These are phyloP conservation scores for Thera britannica DNA, from an alignment of 2,888 invertebrate species.

Conservation along the genomic window DNA sequence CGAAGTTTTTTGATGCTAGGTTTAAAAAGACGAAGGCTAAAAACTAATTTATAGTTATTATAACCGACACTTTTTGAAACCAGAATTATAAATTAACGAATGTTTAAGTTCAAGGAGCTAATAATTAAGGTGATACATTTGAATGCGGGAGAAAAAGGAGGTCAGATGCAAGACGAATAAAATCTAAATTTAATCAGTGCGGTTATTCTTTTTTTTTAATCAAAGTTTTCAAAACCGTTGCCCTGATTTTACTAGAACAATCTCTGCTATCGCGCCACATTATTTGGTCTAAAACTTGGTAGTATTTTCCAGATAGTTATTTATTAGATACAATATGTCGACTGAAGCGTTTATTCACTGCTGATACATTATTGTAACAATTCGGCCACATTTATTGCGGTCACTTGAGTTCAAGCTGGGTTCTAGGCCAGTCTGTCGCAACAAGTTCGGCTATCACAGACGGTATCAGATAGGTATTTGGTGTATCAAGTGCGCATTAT, in stretches of 20 bases:
- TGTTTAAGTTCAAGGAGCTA: slow-evolving; percentile 14
- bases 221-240: background rate
- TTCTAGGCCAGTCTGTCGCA: slow-evolving; percentile 80
- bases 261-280: background rate
- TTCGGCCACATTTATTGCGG: slow-evolving; percentile 69
- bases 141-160: background rate
- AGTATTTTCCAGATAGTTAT: background rate
- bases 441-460: slow-evolving; percentile 62
- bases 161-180: background rate
- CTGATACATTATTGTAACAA: slow-evolving; percentile 56
- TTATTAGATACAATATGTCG: background rate
- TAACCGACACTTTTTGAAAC: no score
- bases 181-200: background rate
- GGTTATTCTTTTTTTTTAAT: background rate
- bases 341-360: slow-evolving; percentile 27
- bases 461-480: slow-evolving; percentile 58
- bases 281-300: background rate
- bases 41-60: no score
- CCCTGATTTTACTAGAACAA: no score
- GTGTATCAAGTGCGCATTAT: slow-evolving; percentile 60
- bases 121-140: background rate
- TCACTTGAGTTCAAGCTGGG: slow-evolving; percentile 73
- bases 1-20: no score
- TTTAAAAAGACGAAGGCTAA: no score
- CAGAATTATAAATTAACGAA: no score